Evolutionary conservation across 2,113 vertebrate genomes (phyloP).

Genomic region (Neogale vison): DNA sequence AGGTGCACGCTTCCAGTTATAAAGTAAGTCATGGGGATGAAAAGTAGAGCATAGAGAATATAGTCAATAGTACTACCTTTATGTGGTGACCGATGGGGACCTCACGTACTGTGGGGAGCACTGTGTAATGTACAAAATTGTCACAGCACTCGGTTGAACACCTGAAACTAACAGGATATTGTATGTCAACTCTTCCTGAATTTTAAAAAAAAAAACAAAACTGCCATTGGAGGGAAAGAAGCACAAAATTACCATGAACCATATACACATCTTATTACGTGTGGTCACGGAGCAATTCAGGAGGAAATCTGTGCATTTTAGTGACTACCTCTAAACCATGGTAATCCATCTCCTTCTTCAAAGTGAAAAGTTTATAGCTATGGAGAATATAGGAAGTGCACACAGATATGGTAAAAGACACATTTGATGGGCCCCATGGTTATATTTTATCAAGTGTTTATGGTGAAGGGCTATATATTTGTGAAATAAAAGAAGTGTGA

Average conservation of each 20-base stretch:
- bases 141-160: not conserved
- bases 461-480: not conserved
- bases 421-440: not conserved
- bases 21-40: not conserved
- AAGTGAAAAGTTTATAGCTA: not conserved
- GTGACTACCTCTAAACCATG: not conserved
- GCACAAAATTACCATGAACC: not conserved
- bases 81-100: not conserved
- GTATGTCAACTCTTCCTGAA: not conserved
- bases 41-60: not conserved
- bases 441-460: not conserved
- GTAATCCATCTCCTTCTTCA: not conserved
- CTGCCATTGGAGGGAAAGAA: not conserved
- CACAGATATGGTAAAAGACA: not conserved
- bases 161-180: not conserved
- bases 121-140: not conserved
- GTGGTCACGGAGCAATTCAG: not conserved
- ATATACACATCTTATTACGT: too few species aligned
- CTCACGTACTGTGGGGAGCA: not conserved
- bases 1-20: not conserved
- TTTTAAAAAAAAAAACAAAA: not conserved
- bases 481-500: not conserved
- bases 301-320: not conserved
- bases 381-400: not conserved
- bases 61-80: not conserved